Percentiles rank a stretch among this genome's conserved stretches.
phyloP scores from a whole-genome alignment of 2,797 vertebrate genomes.

The Dendrocincla tyrannina region DNA sequence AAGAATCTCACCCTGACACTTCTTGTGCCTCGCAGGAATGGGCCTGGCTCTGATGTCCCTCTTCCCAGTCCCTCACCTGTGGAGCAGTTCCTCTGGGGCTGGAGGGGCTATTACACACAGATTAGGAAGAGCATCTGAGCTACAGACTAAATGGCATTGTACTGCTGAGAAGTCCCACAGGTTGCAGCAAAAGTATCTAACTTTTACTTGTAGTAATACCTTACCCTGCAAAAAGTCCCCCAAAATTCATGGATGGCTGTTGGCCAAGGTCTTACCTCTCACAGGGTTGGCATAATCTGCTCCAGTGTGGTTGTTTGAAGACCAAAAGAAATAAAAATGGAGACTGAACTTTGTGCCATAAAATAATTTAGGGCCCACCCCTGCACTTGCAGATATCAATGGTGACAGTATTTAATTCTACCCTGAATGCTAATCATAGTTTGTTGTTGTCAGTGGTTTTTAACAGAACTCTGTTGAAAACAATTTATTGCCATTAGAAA shows the following conservation, averaged over 20 bases:
- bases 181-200: not conserved
- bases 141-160: not conserved
- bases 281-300: not conserved
- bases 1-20: not conserved
- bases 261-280: not conserved
- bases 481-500: not conserved
- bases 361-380: not conserved
- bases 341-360: not conserved
- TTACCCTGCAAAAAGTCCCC: not conserved
- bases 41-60: not conserved
- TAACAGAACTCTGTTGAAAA: not conserved
- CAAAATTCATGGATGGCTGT: not conserved
- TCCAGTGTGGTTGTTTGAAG: not conserved
- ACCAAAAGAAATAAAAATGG: not conserved
- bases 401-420: not conserved
- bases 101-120: not conserved
- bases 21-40: not conserved
- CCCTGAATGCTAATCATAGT: not conserved
- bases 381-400: not conserved
- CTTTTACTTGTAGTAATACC: not conserved
- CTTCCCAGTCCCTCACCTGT: not conserved
- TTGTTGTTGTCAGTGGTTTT: not conserved
- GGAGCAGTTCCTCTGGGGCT: not conserved
- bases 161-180: not conserved
- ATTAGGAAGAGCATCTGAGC: not conserved